Evolutionary conservation across 2,797 vertebrate genomes (phyloP).

Genomic region (Sebastes diaconus): DNA sequence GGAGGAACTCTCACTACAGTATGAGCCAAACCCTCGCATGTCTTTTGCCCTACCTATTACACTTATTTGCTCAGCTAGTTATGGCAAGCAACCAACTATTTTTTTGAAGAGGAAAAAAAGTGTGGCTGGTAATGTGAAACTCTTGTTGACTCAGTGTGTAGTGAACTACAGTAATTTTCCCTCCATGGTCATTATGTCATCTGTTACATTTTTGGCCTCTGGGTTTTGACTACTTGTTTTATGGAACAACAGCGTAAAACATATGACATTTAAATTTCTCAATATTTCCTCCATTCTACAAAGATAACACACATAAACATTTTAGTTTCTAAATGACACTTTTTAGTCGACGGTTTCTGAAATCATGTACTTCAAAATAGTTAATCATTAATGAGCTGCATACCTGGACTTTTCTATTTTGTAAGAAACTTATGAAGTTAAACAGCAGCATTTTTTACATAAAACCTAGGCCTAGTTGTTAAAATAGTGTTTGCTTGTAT

Average conservation of each 20-base stretch:
- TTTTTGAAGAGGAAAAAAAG: conserved; percentile 4
- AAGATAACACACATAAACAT: not conserved
- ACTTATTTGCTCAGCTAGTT: not conserved
- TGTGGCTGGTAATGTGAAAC: conserved; percentile 7
- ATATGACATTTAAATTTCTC: not conserved
- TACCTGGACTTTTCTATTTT: not conserved
- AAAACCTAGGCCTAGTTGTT: too few species aligned
- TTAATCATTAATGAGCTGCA: not conserved
- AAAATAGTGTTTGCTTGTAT: too few species aligned
- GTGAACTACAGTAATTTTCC: not conserved
- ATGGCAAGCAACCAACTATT: conserved; percentile 2
- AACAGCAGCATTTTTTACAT: not conserved
- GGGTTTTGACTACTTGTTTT: not conserved
- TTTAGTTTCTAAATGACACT: not conserved
- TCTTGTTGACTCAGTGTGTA: not conserved
- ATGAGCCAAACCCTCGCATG: not conserved
- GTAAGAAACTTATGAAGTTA: not conserved
- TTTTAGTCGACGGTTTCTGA: not conserved
- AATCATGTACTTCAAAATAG: not conserved
- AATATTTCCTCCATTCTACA: not conserved
- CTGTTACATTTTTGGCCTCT: not conserved
- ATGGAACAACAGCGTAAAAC: not conserved
- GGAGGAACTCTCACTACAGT: not conserved
- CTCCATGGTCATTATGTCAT: not conserved
- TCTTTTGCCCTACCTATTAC: not conserved